These are phyloP conservation scores for Conchocele bisecta DNA, from an alignment of 2,888 invertebrate species.

Conservation along the genomic window DNA sequence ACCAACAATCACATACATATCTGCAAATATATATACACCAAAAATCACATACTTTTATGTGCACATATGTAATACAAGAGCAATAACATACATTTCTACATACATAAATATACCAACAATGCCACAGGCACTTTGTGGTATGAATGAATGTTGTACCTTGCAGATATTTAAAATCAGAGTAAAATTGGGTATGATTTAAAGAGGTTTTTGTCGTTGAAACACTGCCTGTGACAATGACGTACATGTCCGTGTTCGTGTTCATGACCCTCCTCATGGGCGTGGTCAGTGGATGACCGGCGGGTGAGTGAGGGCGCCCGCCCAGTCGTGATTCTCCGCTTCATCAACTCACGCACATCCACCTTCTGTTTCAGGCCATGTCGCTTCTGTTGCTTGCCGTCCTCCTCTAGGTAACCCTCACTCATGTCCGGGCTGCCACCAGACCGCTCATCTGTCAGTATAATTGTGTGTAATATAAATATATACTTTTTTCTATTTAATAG, in stretches of 20 bases:
- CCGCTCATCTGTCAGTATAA: too few species aligned
- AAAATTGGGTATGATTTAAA: too few species aligned
- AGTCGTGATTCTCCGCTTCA: slow-evolving; percentile 60
- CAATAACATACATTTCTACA: too few species aligned
- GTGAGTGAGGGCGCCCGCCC: slow-evolving; percentile 57
- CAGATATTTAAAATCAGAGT: too few species aligned
- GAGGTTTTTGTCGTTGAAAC: neutral
- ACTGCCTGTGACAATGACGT: neutral
- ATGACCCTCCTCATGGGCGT: slow-evolving; percentile 58
- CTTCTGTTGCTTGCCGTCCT: slow-evolving; percentile 15
- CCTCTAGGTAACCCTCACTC: slow-evolving; percentile 15
- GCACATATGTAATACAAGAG: too few species aligned
- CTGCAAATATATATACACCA: too few species aligned
- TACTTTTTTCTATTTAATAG: too few species aligned
- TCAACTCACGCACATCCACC: slow-evolving; percentile 63
- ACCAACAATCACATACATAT: too few species aligned
- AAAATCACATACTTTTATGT: too few species aligned
- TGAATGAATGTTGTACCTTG: neutral
- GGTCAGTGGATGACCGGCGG: slow-evolving; percentile 55
- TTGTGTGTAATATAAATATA: too few species aligned
- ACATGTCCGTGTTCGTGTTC: slow-evolving; percentile 55
- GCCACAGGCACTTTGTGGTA: neutral
- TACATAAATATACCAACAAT: slow-evolving; percentile 1
- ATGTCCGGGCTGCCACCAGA: too few species aligned
- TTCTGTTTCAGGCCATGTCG: slow-evolving; percentile 35